Base-by-base conservation (phyloP, 2,888 invertebrate species). In the Aelia acuminata region DNA sequence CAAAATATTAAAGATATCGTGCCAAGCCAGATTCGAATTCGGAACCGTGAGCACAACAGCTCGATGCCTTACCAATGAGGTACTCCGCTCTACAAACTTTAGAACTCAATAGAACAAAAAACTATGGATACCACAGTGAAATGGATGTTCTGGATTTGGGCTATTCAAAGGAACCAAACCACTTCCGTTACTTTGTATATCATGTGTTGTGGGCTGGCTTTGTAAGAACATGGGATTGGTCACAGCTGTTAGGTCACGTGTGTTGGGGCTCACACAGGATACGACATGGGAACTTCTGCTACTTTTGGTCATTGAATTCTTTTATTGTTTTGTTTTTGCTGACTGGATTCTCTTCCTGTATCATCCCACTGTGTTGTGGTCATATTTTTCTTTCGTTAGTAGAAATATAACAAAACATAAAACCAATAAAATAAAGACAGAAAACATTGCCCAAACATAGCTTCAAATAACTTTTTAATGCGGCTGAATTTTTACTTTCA, bases 131-230 rank as follows among this genome's bases (percentile, higher is more conserved):
- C n/a, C 53, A n/a, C n/a, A 7, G n/a, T n/a, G 20, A n/a, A 53
- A n/a, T 8, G 22, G 8, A 53, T 8, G 3, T n/a, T 5, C 53
- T 20, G 18, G 20, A n/a, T 57, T 26, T 57, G 1, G 57, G 57
- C 26, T 57, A 26, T 26, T 26, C n/a, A 57, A 57, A n/a, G 57
- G 57, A 26, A 26, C 57, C 57, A 57, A 57, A 26, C 26, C n/a
- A 26, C 26, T 57, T 57, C 57, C 57, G 57, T 57, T 57, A 57
- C 26, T 57, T 57, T n/a, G n/a, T 57, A 57, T 26, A 53, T n/a
- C n/a, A 53, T 53, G 11, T 22, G 22, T 3, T 53, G 11, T 53
- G 11, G n/a, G 22, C n/a, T n/a, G 22, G 7, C 49, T 11, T 50
- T 50, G 49, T 11, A 50, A 53, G 53, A 57, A 57, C 26, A 13